These are phyloP conservation scores for Acanthosepion lycidas DNA, from an alignment of 2,888 invertebrate species.

Conservation along the genomic window DNA sequence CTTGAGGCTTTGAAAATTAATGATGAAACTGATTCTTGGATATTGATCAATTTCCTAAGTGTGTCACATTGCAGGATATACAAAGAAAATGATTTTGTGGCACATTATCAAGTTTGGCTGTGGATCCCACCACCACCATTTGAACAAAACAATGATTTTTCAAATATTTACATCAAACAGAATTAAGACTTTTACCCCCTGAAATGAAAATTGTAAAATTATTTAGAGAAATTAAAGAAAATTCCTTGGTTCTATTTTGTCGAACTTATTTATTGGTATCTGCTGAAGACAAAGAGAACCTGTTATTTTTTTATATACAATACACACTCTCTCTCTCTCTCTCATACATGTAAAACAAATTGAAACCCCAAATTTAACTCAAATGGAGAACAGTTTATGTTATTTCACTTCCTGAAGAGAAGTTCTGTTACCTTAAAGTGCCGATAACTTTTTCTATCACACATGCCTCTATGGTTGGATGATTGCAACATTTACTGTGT, in stretches of 20 bases:
- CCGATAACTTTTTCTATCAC: slow-evolving; percentile 2
- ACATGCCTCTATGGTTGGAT: neutral
- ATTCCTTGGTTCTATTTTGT: neutral
- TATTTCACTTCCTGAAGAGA: no score
- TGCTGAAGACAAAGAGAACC: neutral
- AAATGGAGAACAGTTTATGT: neutral
- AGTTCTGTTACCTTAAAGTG: slow-evolving; percentile 18
- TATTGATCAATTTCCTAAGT: neutral
- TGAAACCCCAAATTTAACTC: neutral
- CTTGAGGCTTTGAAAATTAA: neutral
- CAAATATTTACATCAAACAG: neutral
- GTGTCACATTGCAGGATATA: neutral
- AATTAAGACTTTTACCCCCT: neutral
- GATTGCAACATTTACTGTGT: neutral
- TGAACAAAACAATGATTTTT: neutral
- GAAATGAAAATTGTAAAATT: neutral
- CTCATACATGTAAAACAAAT: neutral
- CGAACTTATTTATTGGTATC: neutral
- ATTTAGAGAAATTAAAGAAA: neutral
- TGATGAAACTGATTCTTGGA: neutral
- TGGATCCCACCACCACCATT: neutral
- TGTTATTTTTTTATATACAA: neutral
- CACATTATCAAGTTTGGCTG: neutral
- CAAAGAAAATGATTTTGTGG: neutral
- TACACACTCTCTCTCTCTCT: neutral